Evolutionary conservation across 2,113 vertebrate species (phyloP).

Genomic region (Pachycephala philippinensis): DNA sequence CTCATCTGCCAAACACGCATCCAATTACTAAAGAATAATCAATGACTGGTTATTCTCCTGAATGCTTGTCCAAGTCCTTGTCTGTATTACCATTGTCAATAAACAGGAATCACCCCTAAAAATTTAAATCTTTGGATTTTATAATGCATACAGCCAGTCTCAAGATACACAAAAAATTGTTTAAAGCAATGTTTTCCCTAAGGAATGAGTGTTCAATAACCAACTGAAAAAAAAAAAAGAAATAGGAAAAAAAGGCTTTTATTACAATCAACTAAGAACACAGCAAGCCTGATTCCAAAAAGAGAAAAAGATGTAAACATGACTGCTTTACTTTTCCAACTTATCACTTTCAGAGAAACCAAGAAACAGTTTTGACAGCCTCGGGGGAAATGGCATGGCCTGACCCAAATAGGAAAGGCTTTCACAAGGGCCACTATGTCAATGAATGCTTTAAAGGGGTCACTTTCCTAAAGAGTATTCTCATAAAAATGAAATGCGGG

Average conservation of each 20-base stretch:
- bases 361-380: background rate
- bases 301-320: background rate
- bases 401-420: background rate
- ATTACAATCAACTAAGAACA: background rate
- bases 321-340: background rate
- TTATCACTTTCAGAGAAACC: background rate
- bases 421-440: background rate
- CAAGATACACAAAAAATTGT: background rate
- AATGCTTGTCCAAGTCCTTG: background rate
- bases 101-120: background rate
- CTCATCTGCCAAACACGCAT: conserved; percentile 47
- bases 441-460: background rate
- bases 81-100: background rate
- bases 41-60: conserved; percentile 34
- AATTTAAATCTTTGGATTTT: background rate
- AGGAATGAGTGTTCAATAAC: background rate
- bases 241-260: background rate
- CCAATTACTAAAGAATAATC: conserved; percentile 70
- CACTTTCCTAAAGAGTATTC: background rate
- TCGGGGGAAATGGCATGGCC: background rate
- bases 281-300: background rate
- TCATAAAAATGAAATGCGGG: background rate
- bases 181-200: background rate
- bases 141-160: background rate
- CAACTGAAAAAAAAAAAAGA: background rate